Evolutionary conservation across 2,888 invertebrate species (phyloP).

Genomic region (Acanthosoma haemorrhoidale): DNA sequence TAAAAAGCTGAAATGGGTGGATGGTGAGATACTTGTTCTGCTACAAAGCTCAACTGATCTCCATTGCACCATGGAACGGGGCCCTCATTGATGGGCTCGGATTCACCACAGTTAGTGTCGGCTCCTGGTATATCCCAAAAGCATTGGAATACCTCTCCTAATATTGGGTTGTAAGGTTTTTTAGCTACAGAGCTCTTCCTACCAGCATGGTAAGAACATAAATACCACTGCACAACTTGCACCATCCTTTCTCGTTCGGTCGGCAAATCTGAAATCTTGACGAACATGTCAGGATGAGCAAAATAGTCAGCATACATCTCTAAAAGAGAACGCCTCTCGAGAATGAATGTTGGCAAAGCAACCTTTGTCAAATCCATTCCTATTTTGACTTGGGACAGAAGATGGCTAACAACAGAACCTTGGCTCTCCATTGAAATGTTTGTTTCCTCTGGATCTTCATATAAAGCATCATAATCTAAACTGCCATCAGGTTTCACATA

Average conservation of each 20-base stretch:
- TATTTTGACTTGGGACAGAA: constrained; percentile 94
- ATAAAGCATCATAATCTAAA: constrained; percentile 80
- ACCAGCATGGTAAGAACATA: constrained; percentile 98
- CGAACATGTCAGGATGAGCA: constrained; percentile 96
- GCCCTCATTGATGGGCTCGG: constrained; percentile 59
- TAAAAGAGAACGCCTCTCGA: constrained; percentile 91
- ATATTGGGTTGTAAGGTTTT: constrained; percentile 97
- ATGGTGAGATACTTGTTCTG: constrained; percentile 99
- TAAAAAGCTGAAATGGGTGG: constrained; percentile 99
- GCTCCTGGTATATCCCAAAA: constrained; percentile 66
- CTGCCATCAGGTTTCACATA: constrained; percentile 56
- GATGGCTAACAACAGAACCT: constrained; percentile 93
- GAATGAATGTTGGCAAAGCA: constrained; percentile 95
- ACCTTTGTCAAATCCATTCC: constrained; percentile 99
- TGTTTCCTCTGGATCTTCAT: constrained; percentile 84
- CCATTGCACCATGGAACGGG: constrained; percentile 87
- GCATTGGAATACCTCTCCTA: constrained; percentile 93
- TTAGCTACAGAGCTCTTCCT: constrained; percentile 95
- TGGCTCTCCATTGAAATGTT: constrained; percentile 87
- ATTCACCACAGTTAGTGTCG: constrained; percentile 27
- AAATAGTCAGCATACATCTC: constrained; percentile 99
- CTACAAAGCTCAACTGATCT: constrained; percentile 86
- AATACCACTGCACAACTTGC: constrained; percentile 92
- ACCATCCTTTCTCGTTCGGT: constrained; percentile 87
- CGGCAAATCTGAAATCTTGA: constrained; percentile 80